These are phyloP conservation scores for Cantharis rustica DNA, from an alignment of 2,888 invertebrate genomes.

Conservation along the genomic window DNA sequence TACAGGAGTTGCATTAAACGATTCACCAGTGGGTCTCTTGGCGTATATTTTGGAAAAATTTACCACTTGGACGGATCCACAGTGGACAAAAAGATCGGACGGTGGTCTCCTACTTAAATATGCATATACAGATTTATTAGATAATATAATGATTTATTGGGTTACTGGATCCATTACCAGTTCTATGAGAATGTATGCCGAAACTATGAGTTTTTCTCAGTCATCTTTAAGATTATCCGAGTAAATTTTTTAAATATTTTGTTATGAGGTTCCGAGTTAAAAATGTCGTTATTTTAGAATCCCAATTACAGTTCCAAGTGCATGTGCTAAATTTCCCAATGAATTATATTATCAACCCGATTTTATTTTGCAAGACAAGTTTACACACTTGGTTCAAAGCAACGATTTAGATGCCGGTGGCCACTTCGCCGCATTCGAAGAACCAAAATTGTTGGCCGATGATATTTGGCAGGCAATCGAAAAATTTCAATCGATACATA, in stretches of 20 bases:
- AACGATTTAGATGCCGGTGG: constrained; percentile 73
- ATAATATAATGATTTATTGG: constrained; percentile 83
- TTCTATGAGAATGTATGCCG: constrained; percentile 73
- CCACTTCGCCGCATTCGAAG: constrained; percentile 83
- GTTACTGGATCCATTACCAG: constrained; percentile 69
- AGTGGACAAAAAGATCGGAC: constrained; percentile 58
- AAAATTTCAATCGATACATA: constrained; percentile 48
- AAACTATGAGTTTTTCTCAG: constrained; percentile 47
- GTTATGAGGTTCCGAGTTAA: background rate
- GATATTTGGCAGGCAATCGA: constrained; percentile 70
- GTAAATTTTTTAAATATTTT: background rate
- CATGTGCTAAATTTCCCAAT: constrained; percentile 73
- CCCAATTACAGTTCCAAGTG: constrained; percentile 70
- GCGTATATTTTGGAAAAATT: constrained; percentile 89
- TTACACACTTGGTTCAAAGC: constrained; percentile 69
- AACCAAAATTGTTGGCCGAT: constrained; percentile 69
- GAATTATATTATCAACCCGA: constrained; percentile 69
- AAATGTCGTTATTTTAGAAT: constrained; percentile 57
- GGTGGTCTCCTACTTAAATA: constrained; percentile 68
- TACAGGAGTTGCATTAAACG: constrained; percentile 66
- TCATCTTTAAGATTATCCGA: background rate
- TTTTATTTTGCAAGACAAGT: constrained; percentile 63
- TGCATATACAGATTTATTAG: constrained; percentile 71
- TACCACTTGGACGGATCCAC: constrained; percentile 69
- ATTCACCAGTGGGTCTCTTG: constrained; percentile 81